A percentile compares a stretch with the other conserved stretches of the same genome.
These are phyloP conservation scores for Xiphias gladius DNA, from an alignment of 2,113 vertebrate species.

Conservation along the genomic window DNA sequence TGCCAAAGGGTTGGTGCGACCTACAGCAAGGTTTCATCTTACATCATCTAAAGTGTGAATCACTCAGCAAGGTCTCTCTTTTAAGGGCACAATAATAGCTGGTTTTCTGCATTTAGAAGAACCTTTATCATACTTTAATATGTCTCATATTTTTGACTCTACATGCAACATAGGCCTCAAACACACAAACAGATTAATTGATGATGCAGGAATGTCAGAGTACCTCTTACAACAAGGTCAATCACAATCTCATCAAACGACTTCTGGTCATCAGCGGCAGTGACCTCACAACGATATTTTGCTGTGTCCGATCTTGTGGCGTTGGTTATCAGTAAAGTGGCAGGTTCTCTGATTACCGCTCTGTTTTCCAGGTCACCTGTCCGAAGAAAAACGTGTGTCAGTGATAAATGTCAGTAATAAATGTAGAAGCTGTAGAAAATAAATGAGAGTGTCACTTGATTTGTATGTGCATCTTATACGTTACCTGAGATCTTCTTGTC, in stretches of 20 bases:
- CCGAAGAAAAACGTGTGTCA: background rate
- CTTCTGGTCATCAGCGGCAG: slow-evolving; percentile 88
- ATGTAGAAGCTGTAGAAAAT: background rate
- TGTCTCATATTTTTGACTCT: background rate
- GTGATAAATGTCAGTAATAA: background rate
- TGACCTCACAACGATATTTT: slow-evolving; percentile 95
- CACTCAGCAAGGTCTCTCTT: slow-evolving; percentile 35
- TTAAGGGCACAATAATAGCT: slow-evolving; percentile 38
- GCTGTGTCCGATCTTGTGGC: slow-evolving; percentile 92
- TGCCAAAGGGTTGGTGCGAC: slow-evolving; percentile 73
- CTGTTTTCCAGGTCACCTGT: slow-evolving; percentile 90
- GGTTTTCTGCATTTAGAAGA: background rate
- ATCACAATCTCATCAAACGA: slow-evolving; percentile 94
- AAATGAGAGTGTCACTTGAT: rapidly evolving
- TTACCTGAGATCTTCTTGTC: slow-evolving; percentile 91
- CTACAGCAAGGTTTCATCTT: slow-evolving; percentile 79
- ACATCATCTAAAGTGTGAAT: slow-evolving; percentile 67
- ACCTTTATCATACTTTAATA: background rate
- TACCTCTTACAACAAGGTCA: slow-evolving; percentile 92
- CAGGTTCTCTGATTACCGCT: slow-evolving; percentile 88
- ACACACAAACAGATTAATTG: background rate
- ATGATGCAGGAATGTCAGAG: background rate
- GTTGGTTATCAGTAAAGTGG: slow-evolving; percentile 91
- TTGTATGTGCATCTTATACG: background rate
- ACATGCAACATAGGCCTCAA: background rate